These are phyloP conservation scores for Pseudonaja textilis DNA, from an alignment of 2,113 vertebrate genomes.

Conservation along the genomic window DNA sequence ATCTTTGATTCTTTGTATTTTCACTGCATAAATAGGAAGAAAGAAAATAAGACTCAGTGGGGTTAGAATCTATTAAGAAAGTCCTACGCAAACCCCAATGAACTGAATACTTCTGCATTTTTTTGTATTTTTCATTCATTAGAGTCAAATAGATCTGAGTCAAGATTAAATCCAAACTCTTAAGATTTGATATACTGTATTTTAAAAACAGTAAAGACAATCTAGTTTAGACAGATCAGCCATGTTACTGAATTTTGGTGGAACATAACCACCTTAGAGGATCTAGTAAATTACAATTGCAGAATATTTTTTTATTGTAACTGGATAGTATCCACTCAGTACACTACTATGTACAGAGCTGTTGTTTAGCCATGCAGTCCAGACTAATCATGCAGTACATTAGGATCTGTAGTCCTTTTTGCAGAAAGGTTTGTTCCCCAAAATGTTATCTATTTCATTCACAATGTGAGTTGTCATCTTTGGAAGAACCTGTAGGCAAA, in stretches of 20 bases:
- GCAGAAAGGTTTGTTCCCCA: constrained; percentile 93
- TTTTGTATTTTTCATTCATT: not conserved
- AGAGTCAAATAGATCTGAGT: not conserved
- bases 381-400: constrained; percentile 64
- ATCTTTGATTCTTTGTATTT: constrained; percentile 48
- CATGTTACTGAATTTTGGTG: constrained; percentile 71
- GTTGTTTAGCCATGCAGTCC: constrained; percentile 68
- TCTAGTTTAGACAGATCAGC: constrained; percentile 63
- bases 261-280: constrained; percentile 73
- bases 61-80: not conserved
- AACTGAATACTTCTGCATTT: not conserved
- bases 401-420: constrained; percentile 98
- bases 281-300: constrained; percentile 67
- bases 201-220: constrained; percentile 54
- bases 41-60: not conserved
- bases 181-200: not conserved
- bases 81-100: not conserved
- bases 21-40: constrained; percentile 66
- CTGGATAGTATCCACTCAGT: constrained; percentile 41
- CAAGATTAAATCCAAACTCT: not conserved
- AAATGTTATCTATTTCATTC: constrained; percentile 92
- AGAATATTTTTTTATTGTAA: constrained; percentile 58
- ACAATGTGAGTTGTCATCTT: constrained; percentile 97
- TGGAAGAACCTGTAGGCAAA: constrained; percentile 84
- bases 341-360: constrained; percentile 59